These are phyloP conservation scores for Pilophorus perplexus DNA, from an alignment of 2,888 invertebrate genomes.

Conservation along the genomic window DNA sequence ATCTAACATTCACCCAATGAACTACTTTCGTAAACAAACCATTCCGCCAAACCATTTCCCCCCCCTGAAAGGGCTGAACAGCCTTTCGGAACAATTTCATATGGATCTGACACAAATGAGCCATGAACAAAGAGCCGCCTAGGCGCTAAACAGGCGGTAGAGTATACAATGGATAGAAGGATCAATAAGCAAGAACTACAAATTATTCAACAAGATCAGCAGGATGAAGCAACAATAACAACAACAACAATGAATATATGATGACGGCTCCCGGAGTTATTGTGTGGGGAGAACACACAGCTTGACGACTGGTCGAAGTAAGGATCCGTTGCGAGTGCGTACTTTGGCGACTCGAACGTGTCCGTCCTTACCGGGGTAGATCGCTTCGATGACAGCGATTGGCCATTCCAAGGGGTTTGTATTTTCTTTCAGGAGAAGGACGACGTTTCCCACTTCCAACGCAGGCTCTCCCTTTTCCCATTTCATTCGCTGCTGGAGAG, in stretches of 20 bases:
- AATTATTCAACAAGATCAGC: no score
- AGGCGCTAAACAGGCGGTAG: no score
- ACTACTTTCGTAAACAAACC: no score
- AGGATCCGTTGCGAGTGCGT: neutral
- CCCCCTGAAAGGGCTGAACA: neutral
- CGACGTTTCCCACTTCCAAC: neutral
- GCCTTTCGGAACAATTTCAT: neutral
- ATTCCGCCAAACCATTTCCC: neutral
- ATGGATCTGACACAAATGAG: no score
- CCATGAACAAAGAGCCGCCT: no score
- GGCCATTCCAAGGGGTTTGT: neutral
- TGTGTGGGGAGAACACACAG: neutral
- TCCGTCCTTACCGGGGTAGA: neutral
- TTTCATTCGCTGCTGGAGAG: neutral
- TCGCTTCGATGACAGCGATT: neutral
- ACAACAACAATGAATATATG: no score
- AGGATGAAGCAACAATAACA: no score
- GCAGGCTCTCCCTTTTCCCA: neutral
- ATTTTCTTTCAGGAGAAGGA: neutral
- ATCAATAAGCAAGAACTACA: no score
- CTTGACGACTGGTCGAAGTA: neutral
- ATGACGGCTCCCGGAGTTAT: no score
- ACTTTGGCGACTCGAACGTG: neutral
- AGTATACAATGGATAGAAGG: no score
- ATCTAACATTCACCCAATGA: no score